Evolutionary conservation across 2,113 vertebrate genomes (phyloP).

Genomic region (Geothlypis trichas): DNA sequence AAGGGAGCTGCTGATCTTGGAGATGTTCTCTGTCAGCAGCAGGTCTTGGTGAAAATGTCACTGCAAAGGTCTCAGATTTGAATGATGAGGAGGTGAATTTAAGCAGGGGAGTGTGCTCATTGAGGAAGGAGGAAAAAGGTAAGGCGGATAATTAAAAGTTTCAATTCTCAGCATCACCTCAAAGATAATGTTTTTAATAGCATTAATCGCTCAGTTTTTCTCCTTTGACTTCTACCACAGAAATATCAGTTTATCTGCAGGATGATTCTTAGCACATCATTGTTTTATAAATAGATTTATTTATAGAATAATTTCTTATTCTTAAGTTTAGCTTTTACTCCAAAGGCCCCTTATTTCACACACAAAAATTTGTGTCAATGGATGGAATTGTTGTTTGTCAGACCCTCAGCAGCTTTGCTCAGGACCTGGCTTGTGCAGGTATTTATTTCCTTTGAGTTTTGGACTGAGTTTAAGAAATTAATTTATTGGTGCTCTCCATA

Average conservation of each 20-base stretch:
- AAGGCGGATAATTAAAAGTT: neutral
- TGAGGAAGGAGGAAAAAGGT: neutral
- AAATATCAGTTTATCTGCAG: neutral
- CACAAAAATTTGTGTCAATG: neutral
- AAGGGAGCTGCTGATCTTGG: neutral
- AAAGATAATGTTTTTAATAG: neutral
- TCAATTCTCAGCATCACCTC: neutral
- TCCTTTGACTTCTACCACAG: neutral
- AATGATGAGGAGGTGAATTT: neutral
- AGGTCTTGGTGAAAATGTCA: neutral
- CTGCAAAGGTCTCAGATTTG: neutral
- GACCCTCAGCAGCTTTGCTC: neutral
- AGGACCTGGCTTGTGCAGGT: neutral
- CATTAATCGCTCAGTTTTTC: neutral
- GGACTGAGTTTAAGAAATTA: neutral
- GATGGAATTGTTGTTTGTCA: neutral
- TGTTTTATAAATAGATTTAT: neutral
- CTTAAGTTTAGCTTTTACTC: neutral
- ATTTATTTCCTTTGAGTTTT: neutral
- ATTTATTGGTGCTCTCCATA: neutral
- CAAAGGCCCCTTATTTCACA: neutral
- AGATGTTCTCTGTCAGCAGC: neutral
- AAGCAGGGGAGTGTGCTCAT: neutral
- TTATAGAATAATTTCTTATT: neutral
- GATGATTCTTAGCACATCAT: neutral